Base-by-base conservation (phyloP, 2,888 invertebrate genomes). In the Diarsia dahlii region DNA sequence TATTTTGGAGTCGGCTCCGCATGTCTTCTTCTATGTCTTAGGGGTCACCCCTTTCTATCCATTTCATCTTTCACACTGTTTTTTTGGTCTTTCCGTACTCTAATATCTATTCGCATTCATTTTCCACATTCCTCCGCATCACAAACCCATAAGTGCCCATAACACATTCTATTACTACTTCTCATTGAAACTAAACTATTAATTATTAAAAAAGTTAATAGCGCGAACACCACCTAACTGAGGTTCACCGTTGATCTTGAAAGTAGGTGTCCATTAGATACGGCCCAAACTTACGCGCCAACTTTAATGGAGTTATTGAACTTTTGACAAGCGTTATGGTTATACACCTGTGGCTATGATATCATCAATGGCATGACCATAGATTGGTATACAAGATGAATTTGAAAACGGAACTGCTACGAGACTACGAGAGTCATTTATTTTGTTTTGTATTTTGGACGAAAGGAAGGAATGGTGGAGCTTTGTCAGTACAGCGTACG, bases 231-330 rank as follows among this genome's bases (percentile, higher is more conserved):
- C 56, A 64, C 64, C 54, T 66, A 72, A 68, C 54, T 50, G 23
- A 66, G 10, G 50, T 71, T 80, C 64, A 76, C 76, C 62, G 71
- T 80, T 46, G 63, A 71, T 66, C 65, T 64, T 60, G n/a, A 63
- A 68, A 62, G 73, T 63, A 72, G 72, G 67, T 58, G 68, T 69
- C 63, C 64, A 73, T 63, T 58, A 67, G 46, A 63, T 62, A 71
- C 58, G 46, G 69, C n/a, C 70, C 70, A 69, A 78, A 84, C 50
- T 74, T 68, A 71, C 74, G 80, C 64, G 76, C 71, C 52, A 67
- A 81, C 58, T 68, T 76, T 62, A 76, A 81, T 69, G 71, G 65
- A 81, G 80, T 76, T 60, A 81, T 69, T 76, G 81, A 69, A 81
- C 81, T 46, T 72, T 72, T 68, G 81, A 81, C 81, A 81, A 67